A percentile compares a stretch with the other conserved stretches of the same genome.
These are phyloP conservation scores for Ceratosolen solmsi DNA, from an alignment of 1,140 invertebrate genomes.

Conservation along the genomic window DNA sequence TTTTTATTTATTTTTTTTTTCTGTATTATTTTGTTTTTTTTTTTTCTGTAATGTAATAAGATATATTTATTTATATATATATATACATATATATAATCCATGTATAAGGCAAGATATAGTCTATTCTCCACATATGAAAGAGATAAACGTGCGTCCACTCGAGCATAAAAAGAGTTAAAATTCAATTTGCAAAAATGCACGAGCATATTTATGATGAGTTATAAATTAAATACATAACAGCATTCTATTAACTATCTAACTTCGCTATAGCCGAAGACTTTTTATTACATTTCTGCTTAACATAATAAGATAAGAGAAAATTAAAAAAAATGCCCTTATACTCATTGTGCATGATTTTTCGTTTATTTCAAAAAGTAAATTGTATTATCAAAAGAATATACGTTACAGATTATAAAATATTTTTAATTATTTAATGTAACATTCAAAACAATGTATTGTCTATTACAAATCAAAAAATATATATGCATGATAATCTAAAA, in stretches of 20 bases:
- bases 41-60: neutral
- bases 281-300: neutral
- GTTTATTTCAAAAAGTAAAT: constrained; percentile 4
- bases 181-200: constrained; percentile 21
- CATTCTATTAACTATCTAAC: neutral
- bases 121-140: constrained; percentile 34
- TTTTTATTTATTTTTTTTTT: too few relatives aligned
- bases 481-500: neutral
- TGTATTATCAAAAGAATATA: constrained; percentile 20
- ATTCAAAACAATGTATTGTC: neutral
- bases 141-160: neutral
- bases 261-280: neutral
- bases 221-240: neutral
- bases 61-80: constrained; percentile 14
- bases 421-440: constrained; percentile 22
- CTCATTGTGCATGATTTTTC: neutral
- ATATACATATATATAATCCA: constrained; percentile 44
- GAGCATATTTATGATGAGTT: neutral
- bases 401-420: constrained; percentile 25
- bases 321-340: constrained; percentile 16
- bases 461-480: neutral
- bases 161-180: constrained; percentile 1
- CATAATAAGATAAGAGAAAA: constrained; percentile 1
- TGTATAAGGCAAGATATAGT: constrained; percentile 57
- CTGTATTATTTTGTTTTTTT: too few relatives aligned